Percentiles rank a stretch among this genome's conserved stretches.
Evolutionary conservation across 1,140 invertebrate species (phyloP).

Genomic region (Acromyrmex charruanus): DNA sequence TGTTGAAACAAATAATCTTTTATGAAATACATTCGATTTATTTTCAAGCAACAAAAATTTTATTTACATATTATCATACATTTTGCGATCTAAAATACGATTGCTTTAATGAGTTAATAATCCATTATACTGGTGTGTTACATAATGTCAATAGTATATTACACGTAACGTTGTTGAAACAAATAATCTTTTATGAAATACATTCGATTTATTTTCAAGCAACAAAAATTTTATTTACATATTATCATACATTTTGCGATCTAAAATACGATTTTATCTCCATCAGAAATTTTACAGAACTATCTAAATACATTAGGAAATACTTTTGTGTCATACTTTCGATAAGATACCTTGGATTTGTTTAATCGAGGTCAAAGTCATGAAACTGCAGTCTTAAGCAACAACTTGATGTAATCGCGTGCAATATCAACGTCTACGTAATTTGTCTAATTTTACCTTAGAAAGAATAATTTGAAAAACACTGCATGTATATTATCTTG

Average conservation of each 20-base stretch:
- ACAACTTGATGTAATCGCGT: constrained; percentile 29
- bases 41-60: not conserved
- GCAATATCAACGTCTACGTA: not conserved
- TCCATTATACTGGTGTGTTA: not conserved
- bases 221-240: not conserved
- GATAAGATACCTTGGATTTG: constrained; percentile 50
- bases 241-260: not conserved
- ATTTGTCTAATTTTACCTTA: constrained; percentile 16
- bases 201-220: not conserved
- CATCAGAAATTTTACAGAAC: not conserved
- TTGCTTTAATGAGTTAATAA: not conserved
- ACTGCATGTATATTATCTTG: not conserved
- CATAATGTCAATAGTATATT: not conserved
- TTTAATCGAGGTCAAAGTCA: constrained; percentile 61
- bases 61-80: not conserved
- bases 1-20: not conserved
- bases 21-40: not conserved
- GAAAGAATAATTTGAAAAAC: not conserved
- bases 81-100: not conserved
- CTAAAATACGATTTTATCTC: not conserved
- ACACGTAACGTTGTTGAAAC: not conserved
- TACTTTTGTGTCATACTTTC: constrained; percentile 11
- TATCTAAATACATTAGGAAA: not conserved
- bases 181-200: not conserved
- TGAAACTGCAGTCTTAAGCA: constrained; percentile 34